These are phyloP conservation scores for Poecile montanus DNA, from an alignment of 2,797 vertebrate genomes.

Conservation along the genomic window DNA sequence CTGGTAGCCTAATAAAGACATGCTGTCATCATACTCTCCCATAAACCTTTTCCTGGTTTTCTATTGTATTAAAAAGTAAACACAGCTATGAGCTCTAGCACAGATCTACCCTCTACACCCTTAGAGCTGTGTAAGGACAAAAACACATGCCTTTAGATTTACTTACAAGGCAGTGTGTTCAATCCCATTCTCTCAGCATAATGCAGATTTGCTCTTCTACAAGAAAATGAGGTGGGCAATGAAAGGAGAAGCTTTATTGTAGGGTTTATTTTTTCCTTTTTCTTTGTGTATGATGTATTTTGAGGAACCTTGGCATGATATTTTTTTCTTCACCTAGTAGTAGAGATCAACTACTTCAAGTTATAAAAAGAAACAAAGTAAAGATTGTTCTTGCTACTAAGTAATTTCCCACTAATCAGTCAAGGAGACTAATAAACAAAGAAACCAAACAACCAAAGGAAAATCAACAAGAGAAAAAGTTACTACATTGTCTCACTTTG, in stretches of 20 bases:
- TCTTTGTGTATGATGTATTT: not conserved
- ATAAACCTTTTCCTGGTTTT: not conserved
- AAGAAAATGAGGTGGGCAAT: not conserved
- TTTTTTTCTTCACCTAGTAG: not conserved
- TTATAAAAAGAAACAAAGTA: not conserved
- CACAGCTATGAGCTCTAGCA: not conserved
- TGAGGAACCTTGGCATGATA: not conserved
- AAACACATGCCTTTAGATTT: not conserved
- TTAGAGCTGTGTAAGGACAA: not conserved
- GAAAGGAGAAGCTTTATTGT: not conserved
- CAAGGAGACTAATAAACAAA: not conserved
- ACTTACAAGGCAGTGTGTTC: not conserved
- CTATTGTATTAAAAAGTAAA: not conserved
- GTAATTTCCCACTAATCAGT: not conserved
- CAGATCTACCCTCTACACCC: not conserved
- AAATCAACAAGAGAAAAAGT: not conserved
- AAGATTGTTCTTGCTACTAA: not conserved
- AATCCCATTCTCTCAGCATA: not conserved
- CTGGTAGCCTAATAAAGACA: not conserved
- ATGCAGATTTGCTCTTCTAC: not conserved
- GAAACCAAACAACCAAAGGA: accelerated
- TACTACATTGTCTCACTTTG: not conserved
- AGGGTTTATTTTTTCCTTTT: accelerated
- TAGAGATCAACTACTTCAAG: not conserved
- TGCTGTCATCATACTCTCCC: not conserved